Base-by-base conservation (phyloP, 2,797 vertebrate species). In the Pristis pectinata region DNA sequence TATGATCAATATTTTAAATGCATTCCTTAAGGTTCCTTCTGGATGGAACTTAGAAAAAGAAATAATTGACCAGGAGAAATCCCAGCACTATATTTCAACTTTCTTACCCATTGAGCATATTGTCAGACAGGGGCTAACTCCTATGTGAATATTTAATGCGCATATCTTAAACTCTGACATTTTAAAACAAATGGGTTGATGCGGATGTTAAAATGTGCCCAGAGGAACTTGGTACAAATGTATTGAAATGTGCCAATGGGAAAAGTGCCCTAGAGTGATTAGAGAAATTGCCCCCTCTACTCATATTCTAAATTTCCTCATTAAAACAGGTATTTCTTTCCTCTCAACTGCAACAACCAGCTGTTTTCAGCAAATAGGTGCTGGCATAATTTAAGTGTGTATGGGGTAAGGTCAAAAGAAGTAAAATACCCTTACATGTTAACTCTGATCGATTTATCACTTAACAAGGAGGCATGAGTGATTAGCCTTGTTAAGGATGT, bases 381-480 rank as follows among this genome's bases (percentile, higher is more conserved):
- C 59, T 41, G 61, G 22, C 37, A 41, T 67, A 91, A 87, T 41
- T 67, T 91, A 41, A 85, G 9, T 19, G 24, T 27, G 10, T 91
- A 24, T 4, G 49, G 49, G 49, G 59, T 37, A 37, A 19, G n/a
- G 19, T 67, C 19, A 67, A 41, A n/a, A 3, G 1, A 64, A 61
- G 15, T 30, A 37, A 64, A 89, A 89, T 89, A 89, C 34, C 59
- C 27, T n/a, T 7, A 37, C 56, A 24, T 22, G 22, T n/a, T 34
- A 89, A 89, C 15, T 61, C n/a, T 91, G 87, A 91, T 91, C 59
- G 37, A 61, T 22, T 91, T 91, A 67, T 64, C 87, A 91, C 22
- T 89, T 89, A 91, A 8, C 61, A 91, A 41, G 61, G n/a, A 91
- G 37, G n/a, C 61, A 37, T 67, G 87, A 67, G 17, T 64, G 59